phyloP scores from a whole-genome alignment of 2,113 vertebrate species.

The Arvicanthis niloticus region DNA sequence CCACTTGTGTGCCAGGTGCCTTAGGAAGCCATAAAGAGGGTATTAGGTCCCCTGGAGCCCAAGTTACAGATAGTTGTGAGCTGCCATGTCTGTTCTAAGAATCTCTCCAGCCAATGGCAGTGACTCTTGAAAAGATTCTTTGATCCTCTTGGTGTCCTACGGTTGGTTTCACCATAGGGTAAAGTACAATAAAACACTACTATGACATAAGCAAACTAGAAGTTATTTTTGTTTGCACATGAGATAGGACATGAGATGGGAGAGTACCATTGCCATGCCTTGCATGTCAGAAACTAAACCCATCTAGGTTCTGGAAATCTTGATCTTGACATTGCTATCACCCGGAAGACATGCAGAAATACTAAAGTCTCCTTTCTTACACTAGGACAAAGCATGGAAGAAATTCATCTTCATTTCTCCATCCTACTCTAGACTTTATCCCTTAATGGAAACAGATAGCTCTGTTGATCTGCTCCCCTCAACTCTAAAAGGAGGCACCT shows the following conservation, averaged over 20 bases:
- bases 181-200: neutral
- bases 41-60: neutral
- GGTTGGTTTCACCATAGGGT: neutral
- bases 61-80: no score
- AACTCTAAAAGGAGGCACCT: neutral
- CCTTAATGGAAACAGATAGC: neutral
- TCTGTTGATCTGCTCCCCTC: neutral
- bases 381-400: neutral
- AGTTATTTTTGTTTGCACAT: neutral
- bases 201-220: neutral
- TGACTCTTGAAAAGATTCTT: neutral
- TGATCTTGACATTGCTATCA: neutral
- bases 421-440: neutral
- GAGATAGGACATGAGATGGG: neutral
- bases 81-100: no score
- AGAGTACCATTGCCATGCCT: neutral
- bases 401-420: conserved; percentile 3
- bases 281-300: neutral
- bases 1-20: no score
- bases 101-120: neutral
- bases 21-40: neutral
- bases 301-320: neutral
- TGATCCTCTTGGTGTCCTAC: neutral
- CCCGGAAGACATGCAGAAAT: neutral
- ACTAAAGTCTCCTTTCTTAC: neutral